These are phyloP conservation scores for Papilio polytes DNA, from an alignment of 1,140 invertebrate species.

Conservation along the genomic window DNA sequence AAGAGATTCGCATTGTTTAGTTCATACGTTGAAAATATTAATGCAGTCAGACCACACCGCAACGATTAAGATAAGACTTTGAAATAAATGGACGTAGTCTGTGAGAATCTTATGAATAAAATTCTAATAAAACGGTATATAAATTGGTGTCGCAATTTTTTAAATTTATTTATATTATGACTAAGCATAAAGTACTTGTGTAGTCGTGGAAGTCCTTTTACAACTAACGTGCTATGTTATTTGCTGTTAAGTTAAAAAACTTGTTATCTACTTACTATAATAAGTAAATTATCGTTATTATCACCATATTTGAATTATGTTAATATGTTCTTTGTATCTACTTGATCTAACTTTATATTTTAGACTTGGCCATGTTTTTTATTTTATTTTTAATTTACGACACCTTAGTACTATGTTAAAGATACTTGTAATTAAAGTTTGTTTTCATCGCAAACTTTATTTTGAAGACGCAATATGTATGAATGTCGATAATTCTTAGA, in stretches of 20 bases:
- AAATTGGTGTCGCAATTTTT: slow-evolving; percentile 5
- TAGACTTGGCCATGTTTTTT: neutral
- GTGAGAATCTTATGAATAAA: slow-evolving; percentile 24
- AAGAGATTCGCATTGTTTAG: neutral
- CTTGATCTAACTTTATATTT: neutral
- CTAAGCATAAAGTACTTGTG: neutral
- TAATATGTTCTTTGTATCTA: neutral
- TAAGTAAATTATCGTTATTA: too few species aligned
- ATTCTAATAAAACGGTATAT: slow-evolving; percentile 19
- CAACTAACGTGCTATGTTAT: neutral
- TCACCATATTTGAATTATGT: too few species aligned
- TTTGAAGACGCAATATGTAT: neutral
- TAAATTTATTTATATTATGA: neutral
- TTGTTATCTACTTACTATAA: neutral
- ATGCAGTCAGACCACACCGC: slow-evolving; percentile 14
- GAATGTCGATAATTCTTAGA: neutral
- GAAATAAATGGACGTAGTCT: slow-evolving; percentile 25
- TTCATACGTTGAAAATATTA: slow-evolving; percentile 1
- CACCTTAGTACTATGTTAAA: neutral
- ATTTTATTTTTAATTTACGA: neutral
- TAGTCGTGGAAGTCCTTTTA: neutral
- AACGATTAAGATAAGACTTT: slow-evolving; percentile 17
- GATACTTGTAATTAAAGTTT: neutral
- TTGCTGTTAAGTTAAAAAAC: neutral
- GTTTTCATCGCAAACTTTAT: neutral